These are phyloP conservation scores for Tenualosa thibaudeaui DNA, from an alignment of 2,797 vertebrate genomes.

Conservation along the genomic window DNA sequence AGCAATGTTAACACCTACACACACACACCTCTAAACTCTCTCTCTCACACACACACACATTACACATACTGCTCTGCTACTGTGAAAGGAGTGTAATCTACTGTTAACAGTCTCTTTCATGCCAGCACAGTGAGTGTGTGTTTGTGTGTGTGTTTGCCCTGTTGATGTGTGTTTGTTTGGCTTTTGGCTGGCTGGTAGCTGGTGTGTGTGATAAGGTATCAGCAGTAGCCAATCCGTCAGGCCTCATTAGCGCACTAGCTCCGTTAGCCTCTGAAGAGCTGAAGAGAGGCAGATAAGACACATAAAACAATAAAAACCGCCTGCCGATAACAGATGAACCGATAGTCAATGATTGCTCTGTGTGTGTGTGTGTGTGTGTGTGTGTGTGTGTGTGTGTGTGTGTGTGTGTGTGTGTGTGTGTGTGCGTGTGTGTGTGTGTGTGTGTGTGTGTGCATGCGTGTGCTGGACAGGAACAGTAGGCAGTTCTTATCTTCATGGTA, in stretches of 20 bases:
- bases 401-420: constrained; percentile 13
- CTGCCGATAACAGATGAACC: constrained; percentile 44
- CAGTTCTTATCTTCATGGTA: constrained; percentile 43
- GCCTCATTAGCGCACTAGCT: constrained; percentile 47
- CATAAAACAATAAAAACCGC: constrained; percentile 56
- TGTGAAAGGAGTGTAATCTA: background rate
- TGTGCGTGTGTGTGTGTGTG: constrained; percentile 2
- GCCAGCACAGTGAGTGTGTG: constrained; percentile 35
- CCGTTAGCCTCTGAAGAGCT: constrained; percentile 23
- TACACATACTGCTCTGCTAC: background rate
- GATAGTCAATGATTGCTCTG: constrained; percentile 53
- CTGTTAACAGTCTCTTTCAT: background rate
- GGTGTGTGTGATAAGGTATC: constrained; percentile 70
- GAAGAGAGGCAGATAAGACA: constrained; percentile 47
- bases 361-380: constrained; percentile 29
- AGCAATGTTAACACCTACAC: background rate
- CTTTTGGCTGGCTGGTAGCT: constrained; percentile 67
- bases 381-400: background rate
- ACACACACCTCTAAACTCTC: background rate
- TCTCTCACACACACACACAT: background rate
- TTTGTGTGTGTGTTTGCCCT: constrained; percentile 41
- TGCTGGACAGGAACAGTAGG: background rate
- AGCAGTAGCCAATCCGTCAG: constrained; percentile 44
- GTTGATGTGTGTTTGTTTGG: constrained; percentile 59
- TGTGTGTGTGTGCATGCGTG: background rate